Evolutionary conservation across 2,888 invertebrate genomes (phyloP).

Genomic region (Pterobdella sp.): DNA sequence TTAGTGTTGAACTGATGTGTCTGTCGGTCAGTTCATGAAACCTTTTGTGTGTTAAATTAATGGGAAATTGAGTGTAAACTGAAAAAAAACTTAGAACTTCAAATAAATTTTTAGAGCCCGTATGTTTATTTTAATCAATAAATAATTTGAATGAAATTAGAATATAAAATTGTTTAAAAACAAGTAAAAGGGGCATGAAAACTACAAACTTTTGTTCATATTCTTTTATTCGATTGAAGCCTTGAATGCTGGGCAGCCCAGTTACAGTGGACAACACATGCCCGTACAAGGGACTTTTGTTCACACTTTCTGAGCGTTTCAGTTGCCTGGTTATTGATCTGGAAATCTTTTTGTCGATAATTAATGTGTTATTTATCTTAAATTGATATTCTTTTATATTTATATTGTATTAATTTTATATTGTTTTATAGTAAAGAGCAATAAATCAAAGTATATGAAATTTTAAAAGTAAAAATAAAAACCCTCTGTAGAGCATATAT

Average conservation of each 20-base stretch:
- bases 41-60: constrained; percentile 42
- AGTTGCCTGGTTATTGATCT: constrained; percentile 48
- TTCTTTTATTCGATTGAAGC: constrained; percentile 57
- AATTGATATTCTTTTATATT: no score
- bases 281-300: constrained; percentile 58
- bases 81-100: background rate
- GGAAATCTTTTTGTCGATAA: constrained; percentile 42
- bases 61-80: background rate
- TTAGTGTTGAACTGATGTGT: constrained; percentile 54
- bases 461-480: no score
- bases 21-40: constrained; percentile 54
- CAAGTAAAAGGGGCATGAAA: no score
- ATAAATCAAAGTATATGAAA: no score
- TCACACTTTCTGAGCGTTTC: constrained; percentile 55
- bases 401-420: no score
- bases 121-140: no score
- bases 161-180: no score
- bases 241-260: constrained; percentile 59
- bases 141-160: no score
- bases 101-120: background rate
- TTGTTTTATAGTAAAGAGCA: no score
- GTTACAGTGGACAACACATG: constrained; percentile 58
- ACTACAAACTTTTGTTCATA: constrained; percentile 53
- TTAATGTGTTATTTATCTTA: no score
- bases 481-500: constrained; percentile 48